These are phyloP conservation scores for Aspidiotus rigidus DNA, from an alignment of 2,888 invertebrate species.

Conservation along the genomic window DNA sequence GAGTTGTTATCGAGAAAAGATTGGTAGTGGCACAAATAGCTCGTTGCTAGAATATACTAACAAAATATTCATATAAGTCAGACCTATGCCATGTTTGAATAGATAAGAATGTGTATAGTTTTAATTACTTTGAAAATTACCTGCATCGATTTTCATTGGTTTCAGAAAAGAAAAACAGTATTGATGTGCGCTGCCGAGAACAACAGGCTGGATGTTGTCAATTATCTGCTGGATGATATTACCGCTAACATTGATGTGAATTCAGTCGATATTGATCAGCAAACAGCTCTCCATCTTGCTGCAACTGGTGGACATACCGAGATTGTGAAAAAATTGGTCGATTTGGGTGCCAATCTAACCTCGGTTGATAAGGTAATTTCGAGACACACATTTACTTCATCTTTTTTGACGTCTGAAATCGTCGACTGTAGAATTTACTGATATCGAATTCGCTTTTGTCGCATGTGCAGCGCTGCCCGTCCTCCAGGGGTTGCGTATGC, in stretches of 20 bases:
- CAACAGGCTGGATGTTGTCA: constrained; percentile 55
- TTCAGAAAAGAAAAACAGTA: constrained; percentile 60
- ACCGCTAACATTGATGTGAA: constrained; percentile 48
- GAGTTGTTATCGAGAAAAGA: too few relatives aligned
- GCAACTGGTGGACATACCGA: constrained; percentile 61
- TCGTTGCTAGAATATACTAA: too few relatives aligned
- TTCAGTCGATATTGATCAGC: constrained; percentile 57
- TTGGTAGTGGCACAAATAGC: too few relatives aligned
- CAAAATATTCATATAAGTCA: too few relatives aligned
- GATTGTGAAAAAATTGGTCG: constrained; percentile 57
- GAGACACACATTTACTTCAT: background rate
- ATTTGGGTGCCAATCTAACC: constrained; percentile 57
- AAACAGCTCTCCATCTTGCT: constrained; percentile 66
- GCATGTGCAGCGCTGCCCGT: too few relatives aligned
- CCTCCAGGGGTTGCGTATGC: too few relatives aligned
- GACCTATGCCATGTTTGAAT: too few relatives aligned
- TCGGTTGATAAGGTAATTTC: constrained; percentile 57
- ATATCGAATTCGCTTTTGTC: too few relatives aligned
- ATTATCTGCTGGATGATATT: constrained; percentile 56
- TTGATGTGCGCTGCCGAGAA: constrained; percentile 69
- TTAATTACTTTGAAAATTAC: too few relatives aligned
- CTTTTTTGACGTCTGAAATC: background rate
- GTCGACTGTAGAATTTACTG: background rate
- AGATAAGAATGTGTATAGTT: too few relatives aligned
- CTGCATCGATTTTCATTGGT: constrained; percentile 19